A percentile compares a stretch with the other conserved stretches of the same genome.
Conservation (phyloP, 2,113 vertebrate genomes). For the Sinocyclocheilus maitianheensis region DNA sequence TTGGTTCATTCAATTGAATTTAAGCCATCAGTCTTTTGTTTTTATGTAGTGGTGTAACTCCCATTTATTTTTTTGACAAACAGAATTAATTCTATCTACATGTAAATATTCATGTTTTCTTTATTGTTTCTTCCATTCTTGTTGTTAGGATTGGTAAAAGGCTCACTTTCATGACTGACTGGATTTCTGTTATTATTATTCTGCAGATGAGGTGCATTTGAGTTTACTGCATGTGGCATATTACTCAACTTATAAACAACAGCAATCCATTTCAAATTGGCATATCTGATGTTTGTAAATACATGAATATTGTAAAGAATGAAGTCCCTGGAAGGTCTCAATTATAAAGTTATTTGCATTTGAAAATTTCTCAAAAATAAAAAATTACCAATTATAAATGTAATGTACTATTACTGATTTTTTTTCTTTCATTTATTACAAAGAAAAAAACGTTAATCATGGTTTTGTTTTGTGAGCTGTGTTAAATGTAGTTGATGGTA, state of each 20-base stretch:
- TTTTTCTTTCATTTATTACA: no score
- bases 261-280: background rate
- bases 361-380: background rate
- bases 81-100: background rate
- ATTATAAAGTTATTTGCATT: background rate
- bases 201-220: background rate
- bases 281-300: conserved; percentile 15
- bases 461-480: background rate
- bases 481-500: background rate
- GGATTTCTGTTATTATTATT: background rate
- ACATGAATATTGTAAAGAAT: conserved; percentile 8
- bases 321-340: background rate
- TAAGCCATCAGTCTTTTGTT: background rate
- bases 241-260: background rate
- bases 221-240: background rate
- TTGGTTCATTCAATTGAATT: background rate
- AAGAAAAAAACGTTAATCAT: no score
- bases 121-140: background rate
- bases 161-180: background rate
- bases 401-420: background rate
- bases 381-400: background rate
- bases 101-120: conserved; percentile 8
- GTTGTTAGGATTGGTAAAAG: background rate
- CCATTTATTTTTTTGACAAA: background rate
- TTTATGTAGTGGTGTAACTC: no score